Conservation (phyloP, 2,113 vertebrate species). For the Saguinus imperator region DNA sequence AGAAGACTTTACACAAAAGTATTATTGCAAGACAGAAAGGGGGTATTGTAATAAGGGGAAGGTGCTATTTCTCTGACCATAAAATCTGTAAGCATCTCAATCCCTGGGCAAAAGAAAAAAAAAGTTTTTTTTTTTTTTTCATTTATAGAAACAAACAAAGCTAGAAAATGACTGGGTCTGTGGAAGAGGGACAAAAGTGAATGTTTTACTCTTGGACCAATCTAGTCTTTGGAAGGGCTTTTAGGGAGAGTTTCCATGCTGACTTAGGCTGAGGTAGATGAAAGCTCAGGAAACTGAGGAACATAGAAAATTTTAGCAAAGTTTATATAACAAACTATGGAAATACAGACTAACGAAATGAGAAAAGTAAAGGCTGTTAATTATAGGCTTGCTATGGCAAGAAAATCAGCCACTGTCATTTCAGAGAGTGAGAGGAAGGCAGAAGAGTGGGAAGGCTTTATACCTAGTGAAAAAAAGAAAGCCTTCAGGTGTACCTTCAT, state of each 20-base stretch:
- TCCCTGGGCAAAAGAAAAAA: not conserved
- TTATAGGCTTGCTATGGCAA: not conserved
- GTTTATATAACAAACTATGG: not conserved
- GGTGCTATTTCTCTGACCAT: not conserved
- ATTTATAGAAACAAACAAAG: not conserved
- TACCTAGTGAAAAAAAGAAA: not conserved
- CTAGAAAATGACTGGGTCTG: not conserved
- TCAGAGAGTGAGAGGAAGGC: not conserved
- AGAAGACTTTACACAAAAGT: not conserved
- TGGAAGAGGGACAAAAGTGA: not conserved
- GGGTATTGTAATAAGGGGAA: not conserved
- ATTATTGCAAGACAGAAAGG: not conserved
- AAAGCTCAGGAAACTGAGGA: not conserved
- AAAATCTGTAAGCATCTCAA: not conserved
- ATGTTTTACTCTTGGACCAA: not conserved
- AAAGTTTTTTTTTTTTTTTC: not conserved
- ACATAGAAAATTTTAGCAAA: not conserved
- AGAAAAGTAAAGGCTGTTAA: not conserved
- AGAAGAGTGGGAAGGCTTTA: not conserved
- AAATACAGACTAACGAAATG: not conserved
- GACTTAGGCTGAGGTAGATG: not conserved
- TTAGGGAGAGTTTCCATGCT: not conserved
- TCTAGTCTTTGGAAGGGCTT: not conserved
- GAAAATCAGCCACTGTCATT: not conserved
- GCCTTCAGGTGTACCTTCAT: not conserved